A percentile compares a stretch with the other conserved stretches of the same genome.
Evolutionary conservation across 2,888 invertebrate species (phyloP).

Genomic region (Drosophila percnosoma): DNA sequence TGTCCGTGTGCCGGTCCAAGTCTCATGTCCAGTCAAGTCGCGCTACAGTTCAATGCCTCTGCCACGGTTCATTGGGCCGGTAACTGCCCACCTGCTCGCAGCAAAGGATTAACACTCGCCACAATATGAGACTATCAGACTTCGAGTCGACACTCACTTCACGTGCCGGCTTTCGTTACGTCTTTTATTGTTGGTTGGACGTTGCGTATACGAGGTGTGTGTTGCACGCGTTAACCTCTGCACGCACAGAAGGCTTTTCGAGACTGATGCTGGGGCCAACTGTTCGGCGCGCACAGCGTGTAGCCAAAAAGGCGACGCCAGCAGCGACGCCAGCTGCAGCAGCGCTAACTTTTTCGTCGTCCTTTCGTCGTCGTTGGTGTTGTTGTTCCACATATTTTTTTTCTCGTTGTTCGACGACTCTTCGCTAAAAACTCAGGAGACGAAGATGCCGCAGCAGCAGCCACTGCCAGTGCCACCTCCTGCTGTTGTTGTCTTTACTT

Average conservation of each 20-base stretch:
- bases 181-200: conserved; percentile 43
- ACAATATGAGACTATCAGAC: conserved; percentile 7
- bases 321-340: conserved; percentile 30
- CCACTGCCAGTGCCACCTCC: conserved; percentile 19
- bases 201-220: conserved; percentile 71
- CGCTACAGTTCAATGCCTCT: conserved; percentile 72
- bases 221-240: conserved; percentile 72
- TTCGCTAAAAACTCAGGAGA: conserved; percentile 59
- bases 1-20: conserved; percentile 2
- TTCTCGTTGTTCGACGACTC: conserved; percentile 28
- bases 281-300: conserved; percentile 47
- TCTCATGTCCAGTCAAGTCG: conserved; percentile 53
- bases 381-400: neutral
- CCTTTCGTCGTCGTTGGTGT: conserved; percentile 11
- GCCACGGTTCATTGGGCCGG: conserved; percentile 69
- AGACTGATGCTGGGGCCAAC: conserved; percentile 71
- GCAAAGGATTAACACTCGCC: conserved; percentile 51
- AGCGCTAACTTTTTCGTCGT: conserved; percentile 31
- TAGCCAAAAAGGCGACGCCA: conserved; percentile 16
- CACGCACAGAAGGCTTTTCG: conserved; percentile 76
- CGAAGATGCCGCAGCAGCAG: conserved; percentile 52
- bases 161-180: conserved; percentile 46
- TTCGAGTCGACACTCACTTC: conserved; percentile 49
- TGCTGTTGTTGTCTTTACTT: conserved; percentile 15
- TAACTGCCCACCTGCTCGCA: conserved; percentile 49